phyloP scores from a whole-genome alignment of 2,113 vertebrate species.

The Polypterus bichir region DNA sequence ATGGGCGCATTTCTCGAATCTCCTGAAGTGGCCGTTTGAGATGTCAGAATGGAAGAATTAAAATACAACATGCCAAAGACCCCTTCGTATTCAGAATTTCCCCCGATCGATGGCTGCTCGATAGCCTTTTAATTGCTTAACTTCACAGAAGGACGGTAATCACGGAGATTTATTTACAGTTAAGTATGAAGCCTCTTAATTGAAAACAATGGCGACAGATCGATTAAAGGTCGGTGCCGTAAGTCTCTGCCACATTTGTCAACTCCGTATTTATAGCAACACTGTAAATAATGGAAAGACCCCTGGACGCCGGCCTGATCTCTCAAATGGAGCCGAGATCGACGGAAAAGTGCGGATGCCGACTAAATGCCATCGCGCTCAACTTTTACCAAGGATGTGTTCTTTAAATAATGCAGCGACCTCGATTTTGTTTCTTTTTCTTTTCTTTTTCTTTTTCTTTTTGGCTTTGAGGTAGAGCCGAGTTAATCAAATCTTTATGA shows the following conservation, averaged over 20 bases:
- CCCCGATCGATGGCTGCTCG: neutral
- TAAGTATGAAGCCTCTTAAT: neutral
- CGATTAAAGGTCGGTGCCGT: neutral
- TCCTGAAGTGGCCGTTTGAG: no score
- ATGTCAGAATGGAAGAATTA: no score
- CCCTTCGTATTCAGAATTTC: no score
- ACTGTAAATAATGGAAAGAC: neutral
- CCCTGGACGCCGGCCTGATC: neutral
- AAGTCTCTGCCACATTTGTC: neutral
- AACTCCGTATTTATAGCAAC: neutral
- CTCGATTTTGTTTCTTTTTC: neutral
- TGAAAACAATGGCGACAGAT: neutral
- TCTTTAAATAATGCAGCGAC: neutral
- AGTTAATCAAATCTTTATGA: constrained; percentile 1
- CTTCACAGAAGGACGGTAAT: neutral
- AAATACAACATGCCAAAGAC: no score
- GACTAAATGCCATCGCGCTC: neutral
- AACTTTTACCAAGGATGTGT: neutral
- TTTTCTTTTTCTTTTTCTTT: neutral
- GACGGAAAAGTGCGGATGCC: neutral
- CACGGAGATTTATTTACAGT: constrained; percentile 1
- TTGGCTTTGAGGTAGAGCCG: no score
- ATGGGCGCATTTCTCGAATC: no score
- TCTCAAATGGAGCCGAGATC: neutral
- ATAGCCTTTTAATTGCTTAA: neutral